Base-by-base conservation (phyloP, 2,797 vertebrate species). In the Microhierax caerulescens region DNA sequence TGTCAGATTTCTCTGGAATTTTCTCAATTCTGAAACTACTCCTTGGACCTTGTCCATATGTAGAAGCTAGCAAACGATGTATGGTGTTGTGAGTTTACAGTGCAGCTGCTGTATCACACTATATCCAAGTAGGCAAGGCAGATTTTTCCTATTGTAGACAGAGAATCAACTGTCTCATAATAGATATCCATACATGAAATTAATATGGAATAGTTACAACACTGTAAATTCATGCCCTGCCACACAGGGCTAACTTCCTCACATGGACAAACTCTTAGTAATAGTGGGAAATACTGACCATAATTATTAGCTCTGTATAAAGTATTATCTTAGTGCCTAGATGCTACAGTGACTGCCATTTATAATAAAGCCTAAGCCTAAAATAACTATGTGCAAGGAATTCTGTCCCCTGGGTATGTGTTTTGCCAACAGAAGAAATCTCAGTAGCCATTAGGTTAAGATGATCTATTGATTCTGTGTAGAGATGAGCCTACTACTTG, bases 281-380 rank as follows among this genome's bases (percentile, higher is more conserved):
- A 61, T 34, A 79, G 59, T 82, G 81, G 56, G 54, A 90, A 95
- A 93, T 72, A 60, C 25, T 90, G 90, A 94, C 75, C 19, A 4
- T 89, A 67, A 74, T 37, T 91, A 76, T 60, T 83, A 94, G 83
- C 48, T 96, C 80, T 94, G 20, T 84, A 25, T 45, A 36, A 95
- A 95, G 50, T 94, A 65, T 75, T 90, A 93, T 94, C 85, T 87
- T 91, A 94, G 96, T 96, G 94, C 96, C 95, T 96, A 93, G 90
- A 94, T 92, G 95, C 95, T 96, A 95, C 90, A 89, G 77, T 95
- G 96, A 97, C 97, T 97, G 94, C 95, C 95, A 91, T 87, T 93
- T 93, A 73, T 82, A 89, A 74, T 48, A 72, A 83, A 88, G 67
- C 68, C 79, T 90, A 83, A 88, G 67, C 68, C 79, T 90, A 60